Evolutionary conservation across 2,113 vertebrate species (phyloP), one percentile per base, ranked within the genome.

Genomic region (Eubucco bourcierii): DNA sequence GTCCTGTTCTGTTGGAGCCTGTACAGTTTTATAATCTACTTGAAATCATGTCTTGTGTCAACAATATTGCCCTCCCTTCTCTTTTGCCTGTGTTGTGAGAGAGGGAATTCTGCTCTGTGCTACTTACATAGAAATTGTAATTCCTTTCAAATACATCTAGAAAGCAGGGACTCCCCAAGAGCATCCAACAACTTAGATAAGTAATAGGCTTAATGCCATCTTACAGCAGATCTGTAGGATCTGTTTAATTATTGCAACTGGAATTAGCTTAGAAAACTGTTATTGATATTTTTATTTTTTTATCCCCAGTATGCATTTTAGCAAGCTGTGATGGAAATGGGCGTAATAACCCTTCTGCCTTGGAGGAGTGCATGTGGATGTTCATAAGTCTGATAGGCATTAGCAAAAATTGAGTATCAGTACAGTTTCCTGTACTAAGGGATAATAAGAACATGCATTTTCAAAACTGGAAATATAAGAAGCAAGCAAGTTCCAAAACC

Each of bases 141-240:
- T 73, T 90, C 53, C 28, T 87, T 55, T 81, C 39, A 84, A 90
- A 86, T 41, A 46, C n/a, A 28, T 29, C 44, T 73, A 71, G 56
- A 80, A 88, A 84, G 14, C 15, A 90, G 78, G 28, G 64, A 73
- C 91, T 90, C 60, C 72, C 53, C 82, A 34, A 61, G 2, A 66
- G 14, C 24, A 55, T 81, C 41, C 58, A 66, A 58, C 27, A 82
- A 8, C n/a, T 76, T 82, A 29, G 15, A 77, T 80, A 75, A 82
- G 60, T 85, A 91, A 63, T 85, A 82, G 68, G 67, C 59, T 82
- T 70, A 89, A 82, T 89, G 84, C 75, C 37, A 76, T 82, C 17
- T 60, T 81, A 50, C 20, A 37, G n/a, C 37, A 68, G 27, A 68
- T 64, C 78, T 59, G 55, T 84, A 61, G 84, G 61, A 65, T 59